phyloP scores from a whole-genome alignment of 2,113 vertebrate species.

The Platichthys stellatus region DNA sequence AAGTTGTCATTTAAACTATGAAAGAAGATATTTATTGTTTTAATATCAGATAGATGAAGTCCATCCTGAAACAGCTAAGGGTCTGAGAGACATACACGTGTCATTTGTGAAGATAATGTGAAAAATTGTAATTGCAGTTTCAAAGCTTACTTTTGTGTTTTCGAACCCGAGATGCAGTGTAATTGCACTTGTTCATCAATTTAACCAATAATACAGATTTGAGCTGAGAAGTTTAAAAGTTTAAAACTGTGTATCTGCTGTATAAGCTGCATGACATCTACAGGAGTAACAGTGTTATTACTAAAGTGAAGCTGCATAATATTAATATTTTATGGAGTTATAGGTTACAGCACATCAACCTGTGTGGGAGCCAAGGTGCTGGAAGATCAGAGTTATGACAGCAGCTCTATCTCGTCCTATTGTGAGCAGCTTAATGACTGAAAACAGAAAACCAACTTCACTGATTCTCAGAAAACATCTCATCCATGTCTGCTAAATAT shows the following conservation, averaged over 20 bases:
- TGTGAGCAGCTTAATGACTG: background rate
- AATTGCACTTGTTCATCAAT: no score
- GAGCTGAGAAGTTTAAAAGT: no score
- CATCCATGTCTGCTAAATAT: no score
- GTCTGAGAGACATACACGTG: background rate
- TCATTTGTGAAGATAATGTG: no score
- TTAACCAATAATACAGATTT: no score
- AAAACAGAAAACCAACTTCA: background rate
- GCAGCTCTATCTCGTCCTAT: background rate
- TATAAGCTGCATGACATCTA: background rate
- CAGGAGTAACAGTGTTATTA: background rate
- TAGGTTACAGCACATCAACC: background rate
- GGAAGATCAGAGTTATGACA: background rate
- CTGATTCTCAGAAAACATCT: no score
- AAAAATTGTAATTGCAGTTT: no score
- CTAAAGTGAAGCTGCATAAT: background rate
- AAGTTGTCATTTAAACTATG: background rate
- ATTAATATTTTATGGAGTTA: background rate
- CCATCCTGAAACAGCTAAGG: background rate
- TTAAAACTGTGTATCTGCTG: no score
- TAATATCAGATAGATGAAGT: background rate
- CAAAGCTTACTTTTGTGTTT: no score
- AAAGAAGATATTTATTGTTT: background rate
- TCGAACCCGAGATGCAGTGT: no score
- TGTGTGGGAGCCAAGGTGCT: background rate